A percentile compares a stretch with the other conserved stretches of the same genome.
phyloP scores from a whole-genome alignment of 2,797 vertebrate species.

The Vultur gryphus region DNA sequence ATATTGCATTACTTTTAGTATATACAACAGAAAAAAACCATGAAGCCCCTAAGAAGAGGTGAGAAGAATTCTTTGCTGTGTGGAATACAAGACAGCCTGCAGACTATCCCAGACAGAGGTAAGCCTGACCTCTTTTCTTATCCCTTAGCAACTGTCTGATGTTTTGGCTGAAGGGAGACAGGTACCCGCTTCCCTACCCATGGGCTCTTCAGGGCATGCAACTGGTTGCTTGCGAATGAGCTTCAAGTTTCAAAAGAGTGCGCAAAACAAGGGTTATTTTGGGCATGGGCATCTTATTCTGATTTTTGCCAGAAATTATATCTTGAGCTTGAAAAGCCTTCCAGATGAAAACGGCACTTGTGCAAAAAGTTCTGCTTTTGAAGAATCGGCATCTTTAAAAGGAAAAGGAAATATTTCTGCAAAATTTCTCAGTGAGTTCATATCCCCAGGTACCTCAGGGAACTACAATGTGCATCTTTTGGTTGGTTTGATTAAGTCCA shows the following conservation, averaged over 20 bases:
- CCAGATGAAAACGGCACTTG: not conserved
- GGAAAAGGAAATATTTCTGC: not conserved
- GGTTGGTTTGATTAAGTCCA: not conserved
- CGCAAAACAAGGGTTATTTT: not conserved
- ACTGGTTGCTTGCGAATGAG: not conserved
- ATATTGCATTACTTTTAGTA: not conserved
- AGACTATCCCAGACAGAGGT: not conserved
- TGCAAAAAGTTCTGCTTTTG: not conserved
- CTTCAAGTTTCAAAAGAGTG: not conserved
- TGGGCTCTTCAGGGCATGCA: not conserved
- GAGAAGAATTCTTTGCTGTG: not conserved
- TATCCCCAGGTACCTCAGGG: not conserved
- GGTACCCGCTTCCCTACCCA: not conserved
- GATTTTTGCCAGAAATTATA: not conserved
- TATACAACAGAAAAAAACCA: not conserved
- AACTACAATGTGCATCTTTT: not conserved
- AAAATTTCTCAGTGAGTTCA: not conserved
- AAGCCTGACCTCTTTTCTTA: not conserved
- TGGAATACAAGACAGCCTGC: not conserved
- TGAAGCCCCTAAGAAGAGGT: not conserved
- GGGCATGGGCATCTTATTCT: not conserved
- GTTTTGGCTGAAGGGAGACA: not conserved
- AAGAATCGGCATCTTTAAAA: not conserved
- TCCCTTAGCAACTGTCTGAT: not conserved
- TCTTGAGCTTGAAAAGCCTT: not conserved